Evolutionary conservation across 2,113 vertebrate genomes (phyloP), one percentile per base, ranked within the genome.

Genomic region (Procavia capensis): DNA sequence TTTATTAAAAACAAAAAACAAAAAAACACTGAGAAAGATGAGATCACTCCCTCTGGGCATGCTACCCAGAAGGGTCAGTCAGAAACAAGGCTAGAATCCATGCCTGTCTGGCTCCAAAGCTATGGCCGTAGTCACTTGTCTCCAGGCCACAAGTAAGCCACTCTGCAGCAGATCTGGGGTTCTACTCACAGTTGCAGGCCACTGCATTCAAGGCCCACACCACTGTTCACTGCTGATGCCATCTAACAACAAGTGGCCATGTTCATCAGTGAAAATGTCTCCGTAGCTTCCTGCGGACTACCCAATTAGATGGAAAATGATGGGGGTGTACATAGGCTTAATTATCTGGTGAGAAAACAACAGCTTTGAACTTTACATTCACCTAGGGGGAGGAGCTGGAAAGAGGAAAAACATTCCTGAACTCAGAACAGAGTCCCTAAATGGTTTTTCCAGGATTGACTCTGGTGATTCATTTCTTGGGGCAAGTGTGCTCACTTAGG

Each of bases 181-280:
- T 85, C 82, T 74, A 36, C 41, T 88, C 50, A 54, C 1, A 43
- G 59, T 83, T 83, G 39, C 61, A 61, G 61, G 86, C 57, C 41
- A 63, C 64, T 9, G 8, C 13, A 78, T 76, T 82, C 74, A 75
- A 74, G 75, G 45, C 57, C 63, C 47, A 78, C 20, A 54, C 45
- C 63, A 66, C 59, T 64, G 84, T 81, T 94, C 63, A 84, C 85
- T 61, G 84, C 43, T 3, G 82, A 68, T 45, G 24, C 64, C 3
- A 43, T 10, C 76, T 90, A 59, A 93, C 63, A 90, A 72, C 94
- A 79, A 85, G 66, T 88, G 11, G 31, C 20, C 78, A 75, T 93
- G n/a, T 96, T 95, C 88, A 96, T 94, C 81, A 94, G 85, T 43
- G 80, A 81, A 96, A 88, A 59, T 95, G 76, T 34, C 81, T 93